Conservation (phyloP, 2,888 invertebrate genomes). For the Tetranychus piercei region DNA sequence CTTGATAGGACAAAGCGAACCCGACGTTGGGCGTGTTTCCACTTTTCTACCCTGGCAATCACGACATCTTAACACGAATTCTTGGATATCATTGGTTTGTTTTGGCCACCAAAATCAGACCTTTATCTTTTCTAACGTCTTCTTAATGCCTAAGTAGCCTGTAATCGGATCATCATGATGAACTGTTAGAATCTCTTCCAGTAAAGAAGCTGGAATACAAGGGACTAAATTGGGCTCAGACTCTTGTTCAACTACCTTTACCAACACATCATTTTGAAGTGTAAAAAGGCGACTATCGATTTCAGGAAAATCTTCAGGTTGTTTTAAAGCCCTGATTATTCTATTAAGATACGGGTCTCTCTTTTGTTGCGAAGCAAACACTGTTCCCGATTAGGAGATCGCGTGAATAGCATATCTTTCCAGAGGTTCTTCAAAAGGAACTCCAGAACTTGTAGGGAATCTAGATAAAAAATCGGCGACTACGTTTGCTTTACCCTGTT, state of each 20-base stretch:
- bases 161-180: background rate
- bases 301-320: background rate
- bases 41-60: background rate
- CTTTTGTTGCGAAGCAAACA: background rate
- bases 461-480: constrained; percentile 13
- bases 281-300: background rate
- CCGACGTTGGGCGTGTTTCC: background rate
- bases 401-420: background rate
- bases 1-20: background rate
- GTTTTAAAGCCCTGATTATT: background rate
- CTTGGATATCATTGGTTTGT: background rate
- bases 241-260: background rate
- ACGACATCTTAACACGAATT: background rate
- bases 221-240: background rate
- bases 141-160: constrained; percentile 7
- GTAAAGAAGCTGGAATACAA: background rate
- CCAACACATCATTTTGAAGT: background rate
- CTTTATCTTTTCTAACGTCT: background rate
- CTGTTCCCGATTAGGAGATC: background rate
- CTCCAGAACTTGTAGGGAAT: background rate
- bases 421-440: background rate
- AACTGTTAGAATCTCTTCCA: background rate
- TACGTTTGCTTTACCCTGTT: background rate
- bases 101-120: constrained; percentile 3
- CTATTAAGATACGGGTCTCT: background rate